Evolutionary conservation across 2,797 vertebrate genomes (phyloP).

Genomic region (Sandelia bainsii): DNA sequence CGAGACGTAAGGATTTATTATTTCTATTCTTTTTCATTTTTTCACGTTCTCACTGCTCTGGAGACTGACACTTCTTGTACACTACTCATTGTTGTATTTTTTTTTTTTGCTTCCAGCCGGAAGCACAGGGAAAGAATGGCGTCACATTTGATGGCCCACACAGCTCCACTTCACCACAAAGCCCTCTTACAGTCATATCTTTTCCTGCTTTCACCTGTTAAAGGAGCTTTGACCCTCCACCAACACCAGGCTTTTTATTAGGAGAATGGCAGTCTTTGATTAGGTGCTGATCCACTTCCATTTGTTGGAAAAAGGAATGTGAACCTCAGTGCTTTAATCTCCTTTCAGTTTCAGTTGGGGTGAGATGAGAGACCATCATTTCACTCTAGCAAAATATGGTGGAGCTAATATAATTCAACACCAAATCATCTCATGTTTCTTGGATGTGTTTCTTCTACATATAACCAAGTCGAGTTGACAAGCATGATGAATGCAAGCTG

Average conservation of each 20-base stretch:
- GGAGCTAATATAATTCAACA: constrained; percentile 6
- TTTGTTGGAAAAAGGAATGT: constrained; percentile 52
- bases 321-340: constrained; percentile 44
- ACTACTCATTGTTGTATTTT: constrained; percentile 32
- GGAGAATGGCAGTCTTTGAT: constrained; percentile 82
- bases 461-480: neutral
- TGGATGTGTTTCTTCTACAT: neutral
- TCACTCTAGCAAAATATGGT: constrained; percentile 9
- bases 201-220: constrained; percentile 64
- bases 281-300: constrained; percentile 68
- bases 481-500: neutral
- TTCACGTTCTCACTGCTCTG: constrained; percentile 9
- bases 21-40: constrained; percentile 9
- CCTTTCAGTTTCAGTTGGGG: constrained; percentile 19
- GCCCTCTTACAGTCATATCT: constrained; percentile 72
- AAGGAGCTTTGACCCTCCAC: constrained; percentile 74
- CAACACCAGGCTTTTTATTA: constrained; percentile 71
- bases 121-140: constrained; percentile 62
- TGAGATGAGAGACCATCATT: constrained; percentile 39
- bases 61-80: constrained; percentile 44
- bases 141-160: constrained; percentile 71
- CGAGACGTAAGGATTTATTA: constrained; percentile 30
- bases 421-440: neutral
- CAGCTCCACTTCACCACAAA: constrained; percentile 71
- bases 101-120: constrained; percentile 47